These are phyloP conservation scores for Ptiloglossa arizonensis DNA, from an alignment of 1,140 invertebrate species.

Conservation along the genomic window DNA sequence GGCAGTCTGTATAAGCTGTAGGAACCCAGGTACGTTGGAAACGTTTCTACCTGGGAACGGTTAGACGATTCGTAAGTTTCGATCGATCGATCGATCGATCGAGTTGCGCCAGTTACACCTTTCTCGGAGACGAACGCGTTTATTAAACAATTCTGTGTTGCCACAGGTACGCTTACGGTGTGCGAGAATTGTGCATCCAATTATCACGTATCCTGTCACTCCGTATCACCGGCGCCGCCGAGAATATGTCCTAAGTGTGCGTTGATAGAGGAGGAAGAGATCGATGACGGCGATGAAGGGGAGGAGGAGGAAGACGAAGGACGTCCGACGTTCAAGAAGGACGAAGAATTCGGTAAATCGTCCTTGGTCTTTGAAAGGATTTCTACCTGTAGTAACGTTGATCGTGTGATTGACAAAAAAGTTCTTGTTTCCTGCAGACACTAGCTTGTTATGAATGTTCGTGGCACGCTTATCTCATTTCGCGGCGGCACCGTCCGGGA, in stretches of 20 bases:
- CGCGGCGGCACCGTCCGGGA: constrained; percentile 53
- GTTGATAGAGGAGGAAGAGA: constrained; percentile 53
- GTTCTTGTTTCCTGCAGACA: constrained; percentile 69
- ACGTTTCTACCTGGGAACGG: neutral
- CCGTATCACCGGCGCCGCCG: constrained; percentile 67
- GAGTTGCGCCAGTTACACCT: too few relatives aligned
- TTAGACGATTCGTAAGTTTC: too few relatives aligned
- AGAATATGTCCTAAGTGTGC: constrained; percentile 75
- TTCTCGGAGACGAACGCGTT: neutral
- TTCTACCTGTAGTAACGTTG: constrained; percentile 47
- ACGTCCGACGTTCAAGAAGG: constrained; percentile 61
- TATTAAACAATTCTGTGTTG: neutral
- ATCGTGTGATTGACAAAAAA: constrained; percentile 75
- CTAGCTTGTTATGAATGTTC: constrained; percentile 52
- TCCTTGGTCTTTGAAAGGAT: constrained; percentile 50
- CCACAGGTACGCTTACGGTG: constrained; percentile 76
- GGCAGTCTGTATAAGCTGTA: constrained; percentile 80
- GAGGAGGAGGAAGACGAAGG: constrained; percentile 43
- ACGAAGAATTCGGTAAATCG: constrained; percentile 74
- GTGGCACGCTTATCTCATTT: constrained; percentile 58
- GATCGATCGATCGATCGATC: too few relatives aligned
- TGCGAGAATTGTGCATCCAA: constrained; percentile 81
- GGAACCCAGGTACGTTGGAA: constrained; percentile 76
- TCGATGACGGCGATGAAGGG: constrained; percentile 50
- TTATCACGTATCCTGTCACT: constrained; percentile 83